These are phyloP conservation scores for Osedax frankpressi DNA, from an alignment of 2,888 invertebrate genomes.

Conservation along the genomic window DNA sequence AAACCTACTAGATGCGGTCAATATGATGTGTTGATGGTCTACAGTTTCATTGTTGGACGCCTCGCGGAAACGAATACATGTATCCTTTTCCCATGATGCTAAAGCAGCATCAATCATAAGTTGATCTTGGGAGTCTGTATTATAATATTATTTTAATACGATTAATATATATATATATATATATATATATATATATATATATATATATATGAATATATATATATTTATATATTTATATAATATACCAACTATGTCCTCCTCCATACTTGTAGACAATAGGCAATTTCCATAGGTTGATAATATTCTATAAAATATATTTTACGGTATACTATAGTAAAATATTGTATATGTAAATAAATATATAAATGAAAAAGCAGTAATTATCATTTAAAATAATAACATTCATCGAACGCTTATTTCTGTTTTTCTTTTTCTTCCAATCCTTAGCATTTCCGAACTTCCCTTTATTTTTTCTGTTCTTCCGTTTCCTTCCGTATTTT, in stretches of 20 bases:
- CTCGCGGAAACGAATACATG: conserved; percentile 20
- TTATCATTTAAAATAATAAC: too few species aligned
- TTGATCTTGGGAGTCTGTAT: neutral
- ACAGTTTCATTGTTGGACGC: neutral
- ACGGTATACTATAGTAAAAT: too few species aligned
- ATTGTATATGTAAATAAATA: too few species aligned
- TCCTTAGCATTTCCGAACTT: neutral
- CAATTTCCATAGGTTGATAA: neutral
- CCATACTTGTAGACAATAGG: neutral
- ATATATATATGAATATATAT: too few species aligned
- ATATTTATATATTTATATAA: too few species aligned
- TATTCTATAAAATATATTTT: too few species aligned
- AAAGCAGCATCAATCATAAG: neutral
- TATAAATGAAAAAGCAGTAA: too few species aligned
- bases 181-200: too few species aligned
- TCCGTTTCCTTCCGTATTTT: neutral
- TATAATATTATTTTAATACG: too few species aligned
- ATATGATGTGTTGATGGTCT: conserved; percentile 16
- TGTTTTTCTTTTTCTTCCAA: neutral
- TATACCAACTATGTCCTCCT: neutral
- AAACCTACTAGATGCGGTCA: too few species aligned
- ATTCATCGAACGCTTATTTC: neutral
- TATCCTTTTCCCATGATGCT: conserved; percentile 17
- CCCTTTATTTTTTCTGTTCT: neutral
- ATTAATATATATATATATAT: too few species aligned